Conservation (phyloP, 2,113 vertebrate species). For the Clarias batrachus region DNA sequence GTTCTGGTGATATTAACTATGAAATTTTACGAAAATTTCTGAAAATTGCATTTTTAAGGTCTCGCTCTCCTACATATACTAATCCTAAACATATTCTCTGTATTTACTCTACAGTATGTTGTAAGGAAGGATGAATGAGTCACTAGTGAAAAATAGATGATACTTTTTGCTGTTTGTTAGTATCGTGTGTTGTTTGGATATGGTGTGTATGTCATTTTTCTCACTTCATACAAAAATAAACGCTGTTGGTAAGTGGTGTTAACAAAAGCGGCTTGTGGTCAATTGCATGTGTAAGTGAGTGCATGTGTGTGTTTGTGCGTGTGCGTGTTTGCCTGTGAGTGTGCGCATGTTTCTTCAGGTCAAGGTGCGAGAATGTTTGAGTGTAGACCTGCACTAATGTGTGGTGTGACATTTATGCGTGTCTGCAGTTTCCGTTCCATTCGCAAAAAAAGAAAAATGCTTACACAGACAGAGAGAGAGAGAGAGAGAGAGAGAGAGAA, state of each 20-base stretch:
- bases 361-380: constrained; percentile 14
- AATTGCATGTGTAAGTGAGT: neutral
- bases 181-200: neutral
- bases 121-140: neutral
- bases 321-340: constrained; percentile 51
- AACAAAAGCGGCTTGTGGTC: constrained; percentile 15
- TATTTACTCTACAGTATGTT: neutral
- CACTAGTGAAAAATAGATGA: neutral
- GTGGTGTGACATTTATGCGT: constrained; percentile 75
- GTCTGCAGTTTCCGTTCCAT: constrained; percentile 58
- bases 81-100: neutral
- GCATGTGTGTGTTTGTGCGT: neutral
- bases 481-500: neutral
- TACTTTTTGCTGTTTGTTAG: neutral
- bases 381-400: constrained; percentile 60
- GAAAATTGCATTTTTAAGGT: neutral
- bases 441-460: neutral
- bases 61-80: neutral
- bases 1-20: neutral
- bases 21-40: neutral
- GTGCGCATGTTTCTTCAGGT: neutral
- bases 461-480: neutral
- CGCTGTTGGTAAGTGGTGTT: neutral
- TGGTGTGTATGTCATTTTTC: neutral
- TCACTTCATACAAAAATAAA: constrained; percentile 27